These are phyloP conservation scores for Micromys minutus DNA, from an alignment of 2,113 vertebrate species.

Conservation along the genomic window DNA sequence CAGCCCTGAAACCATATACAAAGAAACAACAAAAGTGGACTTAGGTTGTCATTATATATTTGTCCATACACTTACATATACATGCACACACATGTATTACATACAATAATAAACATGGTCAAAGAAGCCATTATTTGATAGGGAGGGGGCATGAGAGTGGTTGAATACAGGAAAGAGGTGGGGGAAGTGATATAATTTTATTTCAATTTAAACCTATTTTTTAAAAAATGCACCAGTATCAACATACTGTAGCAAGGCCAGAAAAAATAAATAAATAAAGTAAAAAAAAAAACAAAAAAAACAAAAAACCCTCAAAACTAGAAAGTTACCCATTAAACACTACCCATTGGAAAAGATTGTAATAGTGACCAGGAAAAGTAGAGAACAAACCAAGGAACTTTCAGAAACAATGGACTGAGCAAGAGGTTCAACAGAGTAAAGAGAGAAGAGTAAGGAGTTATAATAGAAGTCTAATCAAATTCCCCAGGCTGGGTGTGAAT, in stretches of 20 bases:
- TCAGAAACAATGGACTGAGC: slow-evolving; percentile 23
- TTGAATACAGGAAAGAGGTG: not conserved
- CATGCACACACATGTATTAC: no score
- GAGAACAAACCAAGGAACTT: not conserved
- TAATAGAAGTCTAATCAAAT: not conserved
- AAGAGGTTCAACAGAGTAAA: slow-evolving; percentile 12
- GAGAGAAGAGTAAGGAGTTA: not conserved
- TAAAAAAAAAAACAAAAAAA: no score
- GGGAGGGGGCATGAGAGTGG: not conserved
- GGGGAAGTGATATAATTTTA: not conserved
- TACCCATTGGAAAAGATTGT: not conserved
- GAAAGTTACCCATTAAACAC: slow-evolving; percentile 11
- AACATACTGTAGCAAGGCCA: not conserved
- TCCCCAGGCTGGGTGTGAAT: not conserved
- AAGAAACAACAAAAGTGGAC: not conserved
- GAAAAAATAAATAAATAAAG: no score
- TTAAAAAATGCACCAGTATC: not conserved
- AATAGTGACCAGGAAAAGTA: slow-evolving; percentile 10
- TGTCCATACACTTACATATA: not conserved
- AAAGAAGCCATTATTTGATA: not conserved
- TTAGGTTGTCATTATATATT: not conserved
- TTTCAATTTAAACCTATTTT: not conserved
- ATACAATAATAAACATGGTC: not conserved
- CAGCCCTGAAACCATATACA: not conserved
- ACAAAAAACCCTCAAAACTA: not conserved